Evolutionary conservation across 1,140 invertebrate genomes (phyloP), one percentile per base, ranked within the genome.

Genomic region (Drosophila paulistorum): DNA sequence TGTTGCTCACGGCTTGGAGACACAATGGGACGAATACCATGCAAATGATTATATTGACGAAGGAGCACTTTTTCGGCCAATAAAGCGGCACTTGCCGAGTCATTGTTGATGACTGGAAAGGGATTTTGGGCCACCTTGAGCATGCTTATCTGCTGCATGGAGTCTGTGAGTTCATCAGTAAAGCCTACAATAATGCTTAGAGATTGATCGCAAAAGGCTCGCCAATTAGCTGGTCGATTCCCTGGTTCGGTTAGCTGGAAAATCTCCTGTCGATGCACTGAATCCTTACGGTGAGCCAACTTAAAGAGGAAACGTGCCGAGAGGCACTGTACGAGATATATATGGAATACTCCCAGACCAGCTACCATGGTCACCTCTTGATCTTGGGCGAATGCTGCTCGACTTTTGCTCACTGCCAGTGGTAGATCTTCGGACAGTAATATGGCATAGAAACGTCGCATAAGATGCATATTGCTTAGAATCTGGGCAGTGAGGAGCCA

Each of bases 191-290:
- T 92, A 0, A 95, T 89, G 37, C 81, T 86, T 3, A 95, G 78
- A 84, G 94, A 94, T 75, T 93, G 94, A 73, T 94, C 93, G 10
- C 95, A 92, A 4, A 97, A 85, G 64, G 93, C 93, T 77, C 95
- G 96, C 96, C 96, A 97, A 74, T 96, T 96, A 71, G 95, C 95
- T 1, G 96, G 96, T 91, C 96, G 96, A 58, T 85, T 87, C 10
- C 90, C 91, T 57, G 96, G 96, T 82, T 95, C 94, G 61, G 96
- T 96, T 0, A 97, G 90, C 11, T 94, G 94, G 81, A 96, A 97
- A 20, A 97, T 92, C 61, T 94, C 83, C 42, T 90, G 69, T 69
- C 96, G 93, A 71, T 95, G 48, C 6, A 35, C 3, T 0, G 70
- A 72, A 35, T 73, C 39, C 3, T 66, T 71, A 3, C 70, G 65